A percentile compares a stretch with the other conserved stretches of the same genome.
Evolutionary conservation across 2,888 invertebrate genomes (phyloP).

Genomic region (Steromphala cineraria): DNA sequence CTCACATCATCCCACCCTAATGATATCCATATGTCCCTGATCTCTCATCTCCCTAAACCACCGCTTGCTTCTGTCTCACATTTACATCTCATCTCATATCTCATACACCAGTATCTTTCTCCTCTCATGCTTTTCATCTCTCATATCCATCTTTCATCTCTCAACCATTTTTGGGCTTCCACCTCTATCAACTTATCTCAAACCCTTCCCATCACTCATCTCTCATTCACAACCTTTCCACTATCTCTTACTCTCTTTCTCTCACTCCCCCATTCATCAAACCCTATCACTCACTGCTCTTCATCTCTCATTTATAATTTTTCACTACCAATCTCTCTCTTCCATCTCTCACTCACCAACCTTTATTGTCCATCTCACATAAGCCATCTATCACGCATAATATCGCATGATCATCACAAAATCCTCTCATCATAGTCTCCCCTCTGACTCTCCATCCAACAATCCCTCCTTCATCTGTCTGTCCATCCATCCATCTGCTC

Average conservation of each 20-base stretch:
- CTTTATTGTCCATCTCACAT: not conserved
- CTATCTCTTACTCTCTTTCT: constrained; percentile 19
- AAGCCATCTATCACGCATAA: too few species aligned
- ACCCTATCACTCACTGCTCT: not conserved
- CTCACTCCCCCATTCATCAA: not conserved
- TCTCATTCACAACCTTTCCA: constrained; percentile 39
- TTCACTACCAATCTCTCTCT: not conserved
- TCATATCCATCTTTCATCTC: constrained; percentile 41
- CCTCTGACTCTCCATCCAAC: not conserved
- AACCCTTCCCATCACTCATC: constrained; percentile 26
- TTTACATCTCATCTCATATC: too few species aligned
- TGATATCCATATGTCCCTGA: too few species aligned
- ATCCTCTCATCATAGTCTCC: not conserved
- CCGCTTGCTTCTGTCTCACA: too few species aligned
- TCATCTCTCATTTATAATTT: not conserved
- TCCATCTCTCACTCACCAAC: not conserved
- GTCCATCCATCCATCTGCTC: not conserved
- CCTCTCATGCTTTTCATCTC: constrained; percentile 30
- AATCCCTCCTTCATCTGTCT: not conserved
- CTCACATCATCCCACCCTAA: too few species aligned
- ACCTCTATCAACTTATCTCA: not conserved
- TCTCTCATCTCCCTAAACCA: too few species aligned
- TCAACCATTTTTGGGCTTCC: too few species aligned
- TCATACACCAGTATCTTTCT: too few species aligned
- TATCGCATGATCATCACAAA: not conserved